Percentiles rank a stretch among this genome's conserved stretches.
Evolutionary conservation across 2,888 invertebrate genomes (phyloP).

Genomic region (Cataglyphis albicans): DNA sequence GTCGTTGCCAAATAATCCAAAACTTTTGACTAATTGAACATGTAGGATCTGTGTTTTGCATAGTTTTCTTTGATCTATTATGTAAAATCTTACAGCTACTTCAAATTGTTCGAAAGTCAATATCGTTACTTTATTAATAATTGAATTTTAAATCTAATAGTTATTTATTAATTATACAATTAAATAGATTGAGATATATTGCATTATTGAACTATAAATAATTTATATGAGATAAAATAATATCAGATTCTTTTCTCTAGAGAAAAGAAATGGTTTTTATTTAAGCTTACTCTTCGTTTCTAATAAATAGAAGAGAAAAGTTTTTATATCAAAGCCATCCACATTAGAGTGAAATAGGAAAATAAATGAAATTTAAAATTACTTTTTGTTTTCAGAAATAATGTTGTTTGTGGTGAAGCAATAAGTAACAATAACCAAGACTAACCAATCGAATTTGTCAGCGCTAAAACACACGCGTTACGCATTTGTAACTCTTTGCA

Average conservation of each 20-base stretch:
- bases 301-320: background rate
- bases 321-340: background rate
- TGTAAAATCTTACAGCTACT: conserved; percentile 1
- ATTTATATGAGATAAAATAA: background rate
- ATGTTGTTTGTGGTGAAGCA: background rate
- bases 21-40: conserved; percentile 57
- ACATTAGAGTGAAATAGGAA: background rate
- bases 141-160: background rate
- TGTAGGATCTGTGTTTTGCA: conserved; percentile 25
- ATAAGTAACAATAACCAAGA: conserved; percentile 6
- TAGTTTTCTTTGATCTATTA: conserved; percentile 26
- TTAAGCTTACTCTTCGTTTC: background rate
- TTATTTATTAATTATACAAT: background rate
- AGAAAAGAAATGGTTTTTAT: background rate
- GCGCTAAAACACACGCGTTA: background rate
- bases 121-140: background rate
- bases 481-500: conserved; percentile 5
- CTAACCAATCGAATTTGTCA: conserved; percentile 8
- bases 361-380: background rate
- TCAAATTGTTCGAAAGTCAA: background rate
- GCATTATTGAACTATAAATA: background rate
- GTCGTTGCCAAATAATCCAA: conserved; percentile 49
- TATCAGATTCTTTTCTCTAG: background rate
- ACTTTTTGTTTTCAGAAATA: background rate
- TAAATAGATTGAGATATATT: background rate